phyloP scores from a whole-genome alignment of 2,113 vertebrate genomes.

The Eira barbara region DNA sequence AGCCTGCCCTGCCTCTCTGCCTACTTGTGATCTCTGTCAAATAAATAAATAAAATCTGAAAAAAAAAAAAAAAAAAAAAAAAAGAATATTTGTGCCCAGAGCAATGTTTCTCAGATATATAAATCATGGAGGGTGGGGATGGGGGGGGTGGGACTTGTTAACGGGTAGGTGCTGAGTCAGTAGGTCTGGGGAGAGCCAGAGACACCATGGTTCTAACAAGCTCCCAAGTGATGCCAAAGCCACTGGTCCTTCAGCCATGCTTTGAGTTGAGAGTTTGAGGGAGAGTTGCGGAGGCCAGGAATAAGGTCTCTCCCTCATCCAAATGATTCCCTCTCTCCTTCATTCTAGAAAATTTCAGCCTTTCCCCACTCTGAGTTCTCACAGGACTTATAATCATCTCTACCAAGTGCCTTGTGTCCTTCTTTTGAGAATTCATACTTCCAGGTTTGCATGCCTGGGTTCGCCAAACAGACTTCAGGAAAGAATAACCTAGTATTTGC shows the following conservation, averaged over 20 bases:
- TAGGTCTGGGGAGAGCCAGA: background rate
- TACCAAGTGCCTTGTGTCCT: background rate
- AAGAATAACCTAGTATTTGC: background rate
- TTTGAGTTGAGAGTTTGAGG: background rate
- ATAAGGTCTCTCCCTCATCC: background rate
- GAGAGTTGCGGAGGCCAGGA: accelerated
- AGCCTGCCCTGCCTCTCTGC: too few relatives aligned
- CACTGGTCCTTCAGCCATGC: background rate
- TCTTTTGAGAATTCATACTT: background rate
- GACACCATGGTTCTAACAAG: background rate
- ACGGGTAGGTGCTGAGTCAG: background rate
- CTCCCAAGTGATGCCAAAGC: background rate
- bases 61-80: too few relatives aligned
- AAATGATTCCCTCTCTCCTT: background rate
- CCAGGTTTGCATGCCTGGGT: background rate
- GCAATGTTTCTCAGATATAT: background rate
- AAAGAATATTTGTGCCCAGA: background rate
- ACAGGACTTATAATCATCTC: background rate
- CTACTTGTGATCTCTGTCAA: too few relatives aligned
- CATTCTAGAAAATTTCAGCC: background rate
- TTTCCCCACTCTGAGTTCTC: background rate
- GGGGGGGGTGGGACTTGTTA: background rate
- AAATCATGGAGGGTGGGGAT: background rate
- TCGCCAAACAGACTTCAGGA: background rate
- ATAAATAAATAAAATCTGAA: too few relatives aligned